Evolutionary conservation across 2,888 invertebrate species (phyloP), one percentile per base, ranked within the genome.

Genomic region (Encarsia formosa): DNA sequence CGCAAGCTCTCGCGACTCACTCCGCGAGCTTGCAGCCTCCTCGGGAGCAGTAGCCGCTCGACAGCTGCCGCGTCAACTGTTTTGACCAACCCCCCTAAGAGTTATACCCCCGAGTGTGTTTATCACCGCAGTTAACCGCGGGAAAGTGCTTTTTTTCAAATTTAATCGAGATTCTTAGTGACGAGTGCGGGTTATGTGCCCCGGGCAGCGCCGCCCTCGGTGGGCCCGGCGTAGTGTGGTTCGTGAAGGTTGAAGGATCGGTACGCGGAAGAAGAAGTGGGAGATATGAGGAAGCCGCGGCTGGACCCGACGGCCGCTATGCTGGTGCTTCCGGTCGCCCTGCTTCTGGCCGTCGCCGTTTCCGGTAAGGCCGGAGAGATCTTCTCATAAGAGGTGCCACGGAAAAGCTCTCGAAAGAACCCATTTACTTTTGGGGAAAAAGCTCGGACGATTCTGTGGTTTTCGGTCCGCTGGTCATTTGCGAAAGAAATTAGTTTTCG

Each of bases 1-100:
- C 70, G 69, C 64, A 69, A 68, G 70, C 70, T 69, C 63, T 59
- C 60, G 60, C 29, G 59, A n/a, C n/a, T n/a, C n/a, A n/a, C n/a
- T n/a, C n/a, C n/a, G n/a, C n/a, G 67, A 65, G 65, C 71, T 73
- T 70, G 69, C 72, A 68, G 69, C 68, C 22, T n/a, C n/a, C 15
- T 32, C 66, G 66, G 68, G 70, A 67, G 71, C 73, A 73, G 73
- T 73, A 69, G 70, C 70, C 71, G 69, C 67, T 68, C 68, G 70
- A 69, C 69, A 69, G 65, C 65, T 65, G 66, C 60, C 64, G 67
- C 61, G 67, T n/a, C n/a, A n/a, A n/a, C n/a, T n/a, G n/a, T n/a
- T n/a, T n/a, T n/a, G n/a, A n/a, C n/a, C n/a, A n/a, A n/a, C n/a
- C n/a, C n/a, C n/a, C n/a, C n/a, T n/a, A n/a, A n/a, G n/a, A n/a